These are phyloP conservation scores for Drosophila parvula DNA, from an alignment of 1,140 invertebrate species.

Conservation along the genomic window DNA sequence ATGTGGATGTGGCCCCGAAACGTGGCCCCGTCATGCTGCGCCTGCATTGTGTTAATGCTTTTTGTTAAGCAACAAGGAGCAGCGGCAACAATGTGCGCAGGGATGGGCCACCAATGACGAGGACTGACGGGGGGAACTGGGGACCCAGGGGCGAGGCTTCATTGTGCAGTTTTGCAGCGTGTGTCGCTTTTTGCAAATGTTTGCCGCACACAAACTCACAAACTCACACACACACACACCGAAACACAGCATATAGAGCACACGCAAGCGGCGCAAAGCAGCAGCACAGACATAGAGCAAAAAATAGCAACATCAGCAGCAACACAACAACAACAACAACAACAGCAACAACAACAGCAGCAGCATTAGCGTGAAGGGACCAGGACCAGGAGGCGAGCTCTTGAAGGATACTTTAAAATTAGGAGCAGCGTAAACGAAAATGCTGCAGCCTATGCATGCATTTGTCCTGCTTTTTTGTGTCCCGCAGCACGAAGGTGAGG, in stretches of 20 bases:
- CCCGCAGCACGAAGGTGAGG: slow-evolving; percentile 39
- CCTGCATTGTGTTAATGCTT: slow-evolving; percentile 82
- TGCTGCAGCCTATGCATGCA: slow-evolving; percentile 65
- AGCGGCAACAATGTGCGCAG: slow-evolving; percentile 33
- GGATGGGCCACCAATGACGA: slow-evolving; percentile 12
- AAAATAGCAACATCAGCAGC: slow-evolving; percentile 53
- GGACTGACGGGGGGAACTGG: neutral
- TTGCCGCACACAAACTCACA: slow-evolving; percentile 63
- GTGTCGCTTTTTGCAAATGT: slow-evolving; percentile 81
- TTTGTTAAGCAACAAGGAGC: slow-evolving; percentile 76
- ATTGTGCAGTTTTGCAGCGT: slow-evolving; percentile 80
- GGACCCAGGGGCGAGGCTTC: slow-evolving; percentile 41
- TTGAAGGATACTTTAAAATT: slow-evolving; percentile 77
- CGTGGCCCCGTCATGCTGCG: slow-evolving; percentile 75
- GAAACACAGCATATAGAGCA: slow-evolving; percentile 25
- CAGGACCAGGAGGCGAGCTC: slow-evolving; percentile 28
- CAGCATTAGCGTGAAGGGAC: slow-evolving; percentile 7
- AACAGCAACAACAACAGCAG: slow-evolving; percentile 24
- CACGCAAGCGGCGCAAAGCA: slow-evolving; percentile 25
- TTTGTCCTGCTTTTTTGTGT: slow-evolving; percentile 44
- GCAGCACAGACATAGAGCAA: slow-evolving; percentile 27
- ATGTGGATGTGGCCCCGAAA: slow-evolving; percentile 54
- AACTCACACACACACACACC: too few relatives aligned
- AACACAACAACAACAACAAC: slow-evolving; percentile 47
- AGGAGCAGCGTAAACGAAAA: slow-evolving; percentile 66